A percentile compares a stretch with the other conserved stretches of the same genome.
These are phyloP conservation scores for Orthonyx spaldingii DNA, from an alignment of 2,113 vertebrate species.

Conservation along the genomic window DNA sequence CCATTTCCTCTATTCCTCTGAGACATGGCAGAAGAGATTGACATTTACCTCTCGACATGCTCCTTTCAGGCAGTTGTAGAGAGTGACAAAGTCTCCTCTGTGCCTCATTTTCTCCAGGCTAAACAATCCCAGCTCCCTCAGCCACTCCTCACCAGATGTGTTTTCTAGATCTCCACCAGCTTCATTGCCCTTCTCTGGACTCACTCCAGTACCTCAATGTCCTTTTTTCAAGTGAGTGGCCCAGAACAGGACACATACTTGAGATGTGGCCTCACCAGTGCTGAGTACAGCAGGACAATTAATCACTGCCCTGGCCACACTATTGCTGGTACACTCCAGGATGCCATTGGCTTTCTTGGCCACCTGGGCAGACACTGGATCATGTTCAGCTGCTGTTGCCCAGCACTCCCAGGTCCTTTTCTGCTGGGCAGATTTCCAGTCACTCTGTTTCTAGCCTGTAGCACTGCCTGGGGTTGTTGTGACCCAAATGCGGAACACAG, in stretches of 20 bases:
- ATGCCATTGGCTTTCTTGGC: background rate
- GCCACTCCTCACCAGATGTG: fast-evolving
- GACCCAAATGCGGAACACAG: fast-evolving
- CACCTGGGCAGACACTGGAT: fast-evolving
- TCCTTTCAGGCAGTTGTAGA: background rate
- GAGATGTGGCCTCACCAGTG: too few relatives aligned
- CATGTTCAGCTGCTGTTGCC: background rate
- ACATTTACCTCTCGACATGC: background rate
- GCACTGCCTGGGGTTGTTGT: background rate
- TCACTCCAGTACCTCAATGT: background rate
- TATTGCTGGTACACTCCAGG: background rate
- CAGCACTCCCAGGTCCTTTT: background rate
- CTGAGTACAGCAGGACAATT: background rate
- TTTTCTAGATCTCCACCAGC: background rate
- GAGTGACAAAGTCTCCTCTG: fast-evolving
- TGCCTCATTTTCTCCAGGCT: background rate
- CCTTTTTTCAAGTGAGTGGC: background rate
- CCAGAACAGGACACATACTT: background rate
- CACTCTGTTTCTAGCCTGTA: fast-evolving
- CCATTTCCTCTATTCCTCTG: background rate
- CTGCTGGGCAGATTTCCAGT: background rate
- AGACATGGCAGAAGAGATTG: background rate
- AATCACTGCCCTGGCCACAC: background rate
- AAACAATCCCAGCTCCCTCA: background rate
- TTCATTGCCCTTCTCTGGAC: background rate